phyloP scores from a whole-genome alignment of 2,113 vertebrate species.

The Ceyx melanurus region DNA sequence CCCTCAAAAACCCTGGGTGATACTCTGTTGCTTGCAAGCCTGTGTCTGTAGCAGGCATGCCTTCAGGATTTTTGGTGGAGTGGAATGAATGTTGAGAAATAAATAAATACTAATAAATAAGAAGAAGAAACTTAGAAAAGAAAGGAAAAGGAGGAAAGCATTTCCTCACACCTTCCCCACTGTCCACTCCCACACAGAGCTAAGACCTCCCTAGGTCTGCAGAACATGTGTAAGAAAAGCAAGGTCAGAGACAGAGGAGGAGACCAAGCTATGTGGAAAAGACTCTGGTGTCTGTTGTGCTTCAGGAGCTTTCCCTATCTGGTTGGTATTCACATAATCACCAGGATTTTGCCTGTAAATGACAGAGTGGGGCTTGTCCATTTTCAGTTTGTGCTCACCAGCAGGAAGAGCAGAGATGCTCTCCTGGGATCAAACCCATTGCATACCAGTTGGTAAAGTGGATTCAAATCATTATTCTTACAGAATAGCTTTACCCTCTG shows the following conservation, averaged over 20 bases:
- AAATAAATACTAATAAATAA: slow-evolving; percentile 75
- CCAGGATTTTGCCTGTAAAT: neutral
- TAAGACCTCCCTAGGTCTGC: neutral
- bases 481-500: neutral
- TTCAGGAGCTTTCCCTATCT: neutral
- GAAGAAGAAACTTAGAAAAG: neutral
- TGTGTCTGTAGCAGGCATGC: neutral
- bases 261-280: neutral
- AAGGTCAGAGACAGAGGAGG: neutral
- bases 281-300: neutral
- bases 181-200: neutral
- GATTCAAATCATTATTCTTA: neutral
- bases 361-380: neutral
- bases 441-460: neutral
- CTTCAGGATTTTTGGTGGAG: slow-evolving; percentile 14
- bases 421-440: neutral
- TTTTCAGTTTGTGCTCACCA: neutral
- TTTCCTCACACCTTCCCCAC: neutral
- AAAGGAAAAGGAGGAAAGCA: neutral
- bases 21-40: neutral
- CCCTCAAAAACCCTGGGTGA: neutral
- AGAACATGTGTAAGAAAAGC: neutral
- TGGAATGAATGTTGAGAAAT: slow-evolving; percentile 17
- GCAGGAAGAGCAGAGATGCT: neutral
- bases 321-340: neutral